These are phyloP conservation scores for Charanyca ferruginea DNA, from an alignment of 2,888 invertebrate species.

Conservation along the genomic window DNA sequence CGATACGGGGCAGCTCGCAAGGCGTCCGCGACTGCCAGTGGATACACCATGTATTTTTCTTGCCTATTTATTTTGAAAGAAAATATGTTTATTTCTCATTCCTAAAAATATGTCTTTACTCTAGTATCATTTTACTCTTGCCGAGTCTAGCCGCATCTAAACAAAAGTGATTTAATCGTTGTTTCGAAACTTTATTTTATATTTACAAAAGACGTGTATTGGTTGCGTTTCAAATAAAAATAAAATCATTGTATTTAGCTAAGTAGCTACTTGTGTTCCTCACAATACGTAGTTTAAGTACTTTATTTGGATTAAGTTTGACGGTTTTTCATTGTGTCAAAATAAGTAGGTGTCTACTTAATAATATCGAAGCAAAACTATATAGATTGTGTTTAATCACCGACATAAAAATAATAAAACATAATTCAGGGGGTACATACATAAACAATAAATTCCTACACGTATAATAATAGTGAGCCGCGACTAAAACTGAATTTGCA, in stretches of 20 bases:
- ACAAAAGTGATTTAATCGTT: slow-evolving; percentile 40
- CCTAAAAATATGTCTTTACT: background rate
- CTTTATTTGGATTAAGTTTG: background rate
- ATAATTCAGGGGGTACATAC: background rate
- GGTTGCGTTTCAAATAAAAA: slow-evolving; percentile 20
- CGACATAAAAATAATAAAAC: background rate
- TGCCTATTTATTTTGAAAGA: slow-evolving; percentile 57
- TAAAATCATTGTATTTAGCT: background rate
- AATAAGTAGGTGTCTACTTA: background rate
- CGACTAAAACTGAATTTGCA: slow-evolving; percentile 35
- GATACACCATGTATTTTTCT: slow-evolving; percentile 66
- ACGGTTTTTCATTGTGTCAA: background rate
- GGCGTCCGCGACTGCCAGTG: slow-evolving; percentile 59
- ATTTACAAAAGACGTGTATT: slow-evolving; percentile 5
- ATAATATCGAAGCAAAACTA: too few species aligned
- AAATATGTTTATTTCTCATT: background rate
- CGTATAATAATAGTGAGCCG: slow-evolving; percentile 7
- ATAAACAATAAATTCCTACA: background rate
- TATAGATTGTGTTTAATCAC: too few species aligned
- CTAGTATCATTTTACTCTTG: slow-evolving; percentile 2
- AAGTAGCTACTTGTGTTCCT: too few species aligned
- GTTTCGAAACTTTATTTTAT: slow-evolving; percentile 15
- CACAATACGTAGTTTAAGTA: too few species aligned
- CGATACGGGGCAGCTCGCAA: slow-evolving; percentile 71
- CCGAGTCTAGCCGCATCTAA: slow-evolving; percentile 11